A percentile compares a stretch with the other conserved stretches of the same genome.
These are phyloP conservation scores for Lepetodrilus schrolli DNA, from an alignment of 2,888 invertebrate genomes.

Conservation along the genomic window DNA sequence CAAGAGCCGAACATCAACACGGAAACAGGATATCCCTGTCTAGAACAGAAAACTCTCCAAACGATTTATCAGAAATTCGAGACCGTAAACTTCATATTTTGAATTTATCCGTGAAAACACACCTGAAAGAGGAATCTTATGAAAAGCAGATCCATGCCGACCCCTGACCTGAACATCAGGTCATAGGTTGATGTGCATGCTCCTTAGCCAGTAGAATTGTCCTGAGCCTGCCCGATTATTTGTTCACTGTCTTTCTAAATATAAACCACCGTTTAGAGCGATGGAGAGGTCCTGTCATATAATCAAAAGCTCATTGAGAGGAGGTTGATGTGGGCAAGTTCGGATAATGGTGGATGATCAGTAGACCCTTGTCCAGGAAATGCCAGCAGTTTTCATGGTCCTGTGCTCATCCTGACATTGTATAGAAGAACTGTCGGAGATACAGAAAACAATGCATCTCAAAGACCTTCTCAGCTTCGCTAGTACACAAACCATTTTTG, in stretches of 20 bases:
- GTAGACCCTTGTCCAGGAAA: no score
- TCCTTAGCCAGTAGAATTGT: slow-evolving; percentile 17
- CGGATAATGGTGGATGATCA: not conserved
- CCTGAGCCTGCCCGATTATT: not conserved
- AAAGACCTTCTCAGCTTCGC: slow-evolving; percentile 22
- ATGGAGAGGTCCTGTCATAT: not conserved
- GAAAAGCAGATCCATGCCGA: not conserved
- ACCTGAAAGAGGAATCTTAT: not conserved
- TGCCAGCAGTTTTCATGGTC: no score
- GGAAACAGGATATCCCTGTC: not conserved
- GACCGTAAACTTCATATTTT: not conserved
- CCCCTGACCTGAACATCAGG: not conserved
- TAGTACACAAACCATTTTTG: not conserved
- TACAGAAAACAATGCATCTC: slow-evolving; percentile 17
- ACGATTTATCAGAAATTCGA: not conserved
- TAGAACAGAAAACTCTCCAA: not conserved
- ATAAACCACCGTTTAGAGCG: not conserved
- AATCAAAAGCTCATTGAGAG: not conserved
- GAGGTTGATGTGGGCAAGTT: not conserved
- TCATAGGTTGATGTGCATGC: not conserved
- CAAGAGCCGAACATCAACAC: not conserved
- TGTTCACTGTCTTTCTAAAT: slow-evolving; percentile 19
- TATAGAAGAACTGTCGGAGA: not conserved
- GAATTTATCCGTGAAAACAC: slow-evolving; percentile 6
- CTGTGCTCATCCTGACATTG: not conserved